phyloP scores from a whole-genome alignment of 2,888 invertebrate genomes.

The Lithophane socia region DNA sequence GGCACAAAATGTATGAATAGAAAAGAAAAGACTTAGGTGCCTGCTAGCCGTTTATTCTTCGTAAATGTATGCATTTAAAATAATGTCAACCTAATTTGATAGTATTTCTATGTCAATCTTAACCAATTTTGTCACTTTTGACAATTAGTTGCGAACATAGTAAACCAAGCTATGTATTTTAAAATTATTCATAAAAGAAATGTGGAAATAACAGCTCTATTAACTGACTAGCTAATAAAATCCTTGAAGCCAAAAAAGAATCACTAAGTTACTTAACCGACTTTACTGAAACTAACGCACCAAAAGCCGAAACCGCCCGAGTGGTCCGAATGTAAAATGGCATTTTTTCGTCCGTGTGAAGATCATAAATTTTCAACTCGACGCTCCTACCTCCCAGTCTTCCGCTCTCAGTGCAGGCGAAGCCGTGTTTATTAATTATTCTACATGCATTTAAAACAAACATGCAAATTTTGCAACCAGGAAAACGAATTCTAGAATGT shows the following conservation, averaged over 20 bases:
- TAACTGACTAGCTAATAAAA: background rate
- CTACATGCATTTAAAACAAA: slow-evolving; percentile 64
- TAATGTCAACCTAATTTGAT: background rate
- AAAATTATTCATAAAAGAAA: background rate
- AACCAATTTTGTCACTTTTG: background rate
- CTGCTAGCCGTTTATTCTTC: background rate
- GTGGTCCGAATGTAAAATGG: slow-evolving; percentile 18
- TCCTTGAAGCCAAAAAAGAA: background rate
- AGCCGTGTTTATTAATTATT: slow-evolving; percentile 65
- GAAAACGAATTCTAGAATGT: slow-evolving; percentile 44
- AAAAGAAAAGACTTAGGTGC: background rate
- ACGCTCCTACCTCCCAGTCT: slow-evolving; percentile 44
- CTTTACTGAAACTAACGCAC: slow-evolving; percentile 27
- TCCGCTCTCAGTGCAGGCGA: slow-evolving; percentile 45
- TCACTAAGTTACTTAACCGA: background rate
- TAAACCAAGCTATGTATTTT: too few species aligned
- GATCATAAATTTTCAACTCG: slow-evolving; percentile 62
- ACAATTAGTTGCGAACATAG: too few species aligned
- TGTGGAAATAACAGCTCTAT: background rate
- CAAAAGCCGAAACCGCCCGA: slow-evolving; percentile 28
- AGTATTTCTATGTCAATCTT: background rate
- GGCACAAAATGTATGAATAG: background rate
- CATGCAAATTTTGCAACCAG: slow-evolving; percentile 54
- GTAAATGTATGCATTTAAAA: background rate
- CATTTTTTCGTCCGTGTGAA: slow-evolving; percentile 37